Conservation (phyloP, 2,113 vertebrate species). For the Cochlearius cochlearius region DNA sequence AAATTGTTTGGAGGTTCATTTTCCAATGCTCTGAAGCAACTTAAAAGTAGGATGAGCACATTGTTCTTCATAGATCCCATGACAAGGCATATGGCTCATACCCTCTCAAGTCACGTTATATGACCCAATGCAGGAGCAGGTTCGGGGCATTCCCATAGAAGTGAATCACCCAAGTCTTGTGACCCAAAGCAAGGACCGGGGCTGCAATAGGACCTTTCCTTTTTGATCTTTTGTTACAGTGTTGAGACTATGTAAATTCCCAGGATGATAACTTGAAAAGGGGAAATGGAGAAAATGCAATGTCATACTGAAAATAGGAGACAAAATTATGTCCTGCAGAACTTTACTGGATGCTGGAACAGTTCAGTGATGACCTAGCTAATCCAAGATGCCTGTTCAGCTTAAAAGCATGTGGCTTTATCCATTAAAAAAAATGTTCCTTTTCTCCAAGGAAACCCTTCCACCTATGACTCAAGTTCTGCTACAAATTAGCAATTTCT, state of each 20-base stretch:
- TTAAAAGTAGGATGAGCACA: background rate
- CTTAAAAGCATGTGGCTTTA: background rate
- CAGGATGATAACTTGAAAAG: background rate
- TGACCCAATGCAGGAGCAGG: background rate
- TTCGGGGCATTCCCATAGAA: slow-evolving; percentile 22
- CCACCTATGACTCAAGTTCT: background rate
- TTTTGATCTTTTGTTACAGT: background rate
- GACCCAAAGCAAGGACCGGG: background rate
- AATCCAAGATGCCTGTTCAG: background rate
- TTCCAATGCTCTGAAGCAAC: background rate
- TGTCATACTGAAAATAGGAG: background rate
- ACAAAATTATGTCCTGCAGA: background rate
- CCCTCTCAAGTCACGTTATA: background rate
- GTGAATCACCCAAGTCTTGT: slow-evolving; percentile 36
- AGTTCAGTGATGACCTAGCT: background rate
- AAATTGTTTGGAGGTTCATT: background rate
- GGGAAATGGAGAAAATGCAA: background rate
- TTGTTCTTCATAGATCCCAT: background rate
- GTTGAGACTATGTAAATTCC: background rate
- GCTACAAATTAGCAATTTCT: background rate
- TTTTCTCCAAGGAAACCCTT: background rate
- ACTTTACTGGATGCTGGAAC: background rate
- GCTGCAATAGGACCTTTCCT: background rate
- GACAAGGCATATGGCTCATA: slow-evolving; percentile 12
- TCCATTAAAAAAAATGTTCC: background rate